Percentiles rank a stretch among this genome's conserved stretches.
Evolutionary conservation across 2,888 invertebrate species (phyloP).

Genomic region (Caenorhabditis zanzibari): DNA sequence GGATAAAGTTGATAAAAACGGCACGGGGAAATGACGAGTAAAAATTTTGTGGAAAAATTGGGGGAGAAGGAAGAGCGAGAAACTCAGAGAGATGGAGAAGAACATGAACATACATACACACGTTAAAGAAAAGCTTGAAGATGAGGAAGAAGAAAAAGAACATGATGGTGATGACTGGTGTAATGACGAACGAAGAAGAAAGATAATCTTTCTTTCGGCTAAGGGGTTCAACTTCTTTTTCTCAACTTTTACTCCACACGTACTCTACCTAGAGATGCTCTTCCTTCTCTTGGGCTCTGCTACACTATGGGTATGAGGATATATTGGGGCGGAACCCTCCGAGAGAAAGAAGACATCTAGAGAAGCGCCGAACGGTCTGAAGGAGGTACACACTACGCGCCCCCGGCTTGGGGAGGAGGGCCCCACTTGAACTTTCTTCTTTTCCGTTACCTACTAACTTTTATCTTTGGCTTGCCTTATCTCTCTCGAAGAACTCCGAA

Average conservation of each 20-base stretch:
- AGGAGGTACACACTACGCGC: conserved; percentile 56
- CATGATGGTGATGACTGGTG: conserved; percentile 64
- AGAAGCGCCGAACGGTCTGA: conserved; percentile 62
- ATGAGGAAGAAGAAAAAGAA: conserved; percentile 38
- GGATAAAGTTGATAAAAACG: conserved; percentile 60
- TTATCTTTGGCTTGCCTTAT: conserved; percentile 60
- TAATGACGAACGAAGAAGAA: conserved; percentile 49
- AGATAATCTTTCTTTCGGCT: conserved; percentile 34
- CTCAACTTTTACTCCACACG: conserved; percentile 53
- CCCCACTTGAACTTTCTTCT: conserved; percentile 58
- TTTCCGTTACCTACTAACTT: conserved; percentile 49
- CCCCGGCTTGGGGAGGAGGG: conserved; percentile 21
- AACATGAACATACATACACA: conserved; percentile 42
- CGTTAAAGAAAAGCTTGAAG: conserved; percentile 12
- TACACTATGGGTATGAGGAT: conserved; percentile 55
- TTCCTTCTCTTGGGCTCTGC: neutral
- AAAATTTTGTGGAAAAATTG: neutral
- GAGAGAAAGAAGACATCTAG: conserved; percentile 12
- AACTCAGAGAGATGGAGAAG: conserved; percentile 30
- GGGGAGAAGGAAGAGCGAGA: neutral
- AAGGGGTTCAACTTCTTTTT: conserved; percentile 7
- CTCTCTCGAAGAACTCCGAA: conserved; percentile 19
- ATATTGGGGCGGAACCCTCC: conserved; percentile 38
- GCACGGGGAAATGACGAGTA: conserved; percentile 22
- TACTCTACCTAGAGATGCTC: conserved; percentile 21